phyloP scores from a whole-genome alignment of 2,113 vertebrate genomes.

The Oreamnos americanus region DNA sequence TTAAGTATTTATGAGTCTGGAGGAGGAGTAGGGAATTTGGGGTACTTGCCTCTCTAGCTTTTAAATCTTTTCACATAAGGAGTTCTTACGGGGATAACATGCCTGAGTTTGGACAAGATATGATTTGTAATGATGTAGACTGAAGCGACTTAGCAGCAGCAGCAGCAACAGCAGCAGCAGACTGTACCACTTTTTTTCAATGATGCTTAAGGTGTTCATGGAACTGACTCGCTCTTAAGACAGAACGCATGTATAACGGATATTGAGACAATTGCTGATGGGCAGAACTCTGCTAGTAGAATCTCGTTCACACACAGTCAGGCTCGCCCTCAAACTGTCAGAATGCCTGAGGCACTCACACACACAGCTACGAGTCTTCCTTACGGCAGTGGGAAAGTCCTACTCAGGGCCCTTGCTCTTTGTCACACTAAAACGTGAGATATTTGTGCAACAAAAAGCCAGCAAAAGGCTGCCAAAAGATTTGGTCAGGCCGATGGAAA shows the following conservation, averaged over 20 bases:
- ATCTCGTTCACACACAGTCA: neutral
- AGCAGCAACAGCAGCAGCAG: no score
- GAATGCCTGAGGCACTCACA: neutral
- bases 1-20: neutral
- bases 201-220: rapidly evolving
- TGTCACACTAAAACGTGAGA: neutral
- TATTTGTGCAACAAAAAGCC: neutral
- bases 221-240: no score
- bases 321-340: neutral
- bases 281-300: neutral
- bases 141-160: no score
- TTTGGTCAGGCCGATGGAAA: no score
- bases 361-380: neutral
- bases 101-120: no score
- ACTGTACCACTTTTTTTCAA: rapidly evolving
- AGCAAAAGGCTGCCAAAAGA: neutral
- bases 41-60: neutral
- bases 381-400: rapidly evolving
- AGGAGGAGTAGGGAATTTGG: neutral
- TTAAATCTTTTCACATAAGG: neutral
- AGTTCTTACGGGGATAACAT: no score
- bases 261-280: rapidly evolving
- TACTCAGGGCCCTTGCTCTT: rapidly evolving
- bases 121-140: rapidly evolving
- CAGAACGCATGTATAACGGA: rapidly evolving